Percentiles rank a stretch among this genome's conserved stretches.
Evolutionary conservation across 2,888 invertebrate genomes (phyloP).

Genomic region (Eledona agricola): DNA sequence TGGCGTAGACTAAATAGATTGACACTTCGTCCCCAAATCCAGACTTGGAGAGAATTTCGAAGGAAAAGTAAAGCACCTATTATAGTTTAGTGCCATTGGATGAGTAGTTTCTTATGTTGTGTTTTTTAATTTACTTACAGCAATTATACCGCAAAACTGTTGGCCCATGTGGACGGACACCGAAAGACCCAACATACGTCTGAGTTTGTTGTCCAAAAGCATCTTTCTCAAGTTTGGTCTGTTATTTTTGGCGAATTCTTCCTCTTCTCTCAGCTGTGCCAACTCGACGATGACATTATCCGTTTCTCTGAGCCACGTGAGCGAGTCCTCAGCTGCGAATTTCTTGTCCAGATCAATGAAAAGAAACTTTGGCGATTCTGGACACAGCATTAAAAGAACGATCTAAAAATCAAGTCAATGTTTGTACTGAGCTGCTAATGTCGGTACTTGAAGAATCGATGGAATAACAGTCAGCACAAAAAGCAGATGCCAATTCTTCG

Average conservation of each 20-base stretch:
- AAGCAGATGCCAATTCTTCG: constrained; percentile 77
- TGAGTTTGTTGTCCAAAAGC: background rate
- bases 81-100: too few relatives aligned
- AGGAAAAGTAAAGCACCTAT: too few relatives aligned
- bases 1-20: too few relatives aligned
- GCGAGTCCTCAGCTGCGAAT: constrained; percentile 75
- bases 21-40: too few relatives aligned
- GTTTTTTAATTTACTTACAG: too few relatives aligned
- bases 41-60: too few relatives aligned
- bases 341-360: constrained; percentile 75
- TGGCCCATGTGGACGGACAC: too few relatives aligned
- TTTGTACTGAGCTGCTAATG: background rate
- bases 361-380: constrained; percentile 85
- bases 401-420: constrained; percentile 63
- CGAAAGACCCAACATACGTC: constrained; percentile 4
- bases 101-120: too few relatives aligned
- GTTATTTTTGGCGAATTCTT: constrained; percentile 61
- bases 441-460: constrained; percentile 66
- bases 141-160: too few relatives aligned
- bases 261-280: constrained; percentile 24
- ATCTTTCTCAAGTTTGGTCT: background rate
- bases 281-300: constrained; percentile 66
- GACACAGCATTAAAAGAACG: constrained; percentile 73
- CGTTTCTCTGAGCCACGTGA: constrained; percentile 81
- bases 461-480: constrained; percentile 77